Percentiles rank a stretch among this genome's conserved stretches.
Evolutionary conservation across 2,888 invertebrate species (phyloP).

Genomic region (Colletes collaris): DNA sequence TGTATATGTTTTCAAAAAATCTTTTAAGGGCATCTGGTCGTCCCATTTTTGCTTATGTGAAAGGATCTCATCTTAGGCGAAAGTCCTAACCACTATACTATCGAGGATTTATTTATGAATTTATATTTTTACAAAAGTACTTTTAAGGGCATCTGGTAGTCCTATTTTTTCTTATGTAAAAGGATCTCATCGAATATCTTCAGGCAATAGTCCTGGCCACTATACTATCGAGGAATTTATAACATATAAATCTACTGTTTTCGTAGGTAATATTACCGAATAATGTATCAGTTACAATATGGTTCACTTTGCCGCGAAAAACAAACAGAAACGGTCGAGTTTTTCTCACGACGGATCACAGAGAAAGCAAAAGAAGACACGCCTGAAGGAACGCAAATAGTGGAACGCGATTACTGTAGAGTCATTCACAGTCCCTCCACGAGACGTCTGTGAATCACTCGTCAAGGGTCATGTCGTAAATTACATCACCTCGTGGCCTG

Average conservation of each 20-base stretch:
- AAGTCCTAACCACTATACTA: constrained; percentile 31
- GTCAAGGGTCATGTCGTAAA: constrained; percentile 52
- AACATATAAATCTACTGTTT: too few species aligned
- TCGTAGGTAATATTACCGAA: too few species aligned
- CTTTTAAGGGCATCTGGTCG: too few species aligned
- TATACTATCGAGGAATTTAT: too few species aligned
- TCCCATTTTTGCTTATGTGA: too few species aligned
- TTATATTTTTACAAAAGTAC: too few species aligned
- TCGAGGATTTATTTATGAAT: neutral
- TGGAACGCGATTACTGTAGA: constrained; percentile 32
- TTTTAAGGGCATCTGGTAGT: too few species aligned
- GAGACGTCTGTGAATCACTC: constrained; percentile 53
- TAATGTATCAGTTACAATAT: neutral
- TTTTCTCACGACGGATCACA: constrained; percentile 33
- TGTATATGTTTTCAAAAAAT: too few species aligned
- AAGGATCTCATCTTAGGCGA: constrained; percentile 20
- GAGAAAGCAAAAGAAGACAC: constrained; percentile 1
- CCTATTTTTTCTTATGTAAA: too few species aligned
- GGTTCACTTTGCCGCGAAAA: neutral
- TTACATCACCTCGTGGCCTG: constrained; percentile 23
- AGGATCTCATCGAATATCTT: too few species aligned
- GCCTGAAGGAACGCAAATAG: constrained; percentile 23
- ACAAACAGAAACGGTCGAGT: constrained; percentile 26
- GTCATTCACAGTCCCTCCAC: constrained; percentile 34
- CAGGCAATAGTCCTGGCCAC: too few species aligned